Percentiles rank a stretch among this genome's conserved stretches.
phyloP scores from a whole-genome alignment of 2,888 invertebrate species.

The Mantis religiosa region DNA sequence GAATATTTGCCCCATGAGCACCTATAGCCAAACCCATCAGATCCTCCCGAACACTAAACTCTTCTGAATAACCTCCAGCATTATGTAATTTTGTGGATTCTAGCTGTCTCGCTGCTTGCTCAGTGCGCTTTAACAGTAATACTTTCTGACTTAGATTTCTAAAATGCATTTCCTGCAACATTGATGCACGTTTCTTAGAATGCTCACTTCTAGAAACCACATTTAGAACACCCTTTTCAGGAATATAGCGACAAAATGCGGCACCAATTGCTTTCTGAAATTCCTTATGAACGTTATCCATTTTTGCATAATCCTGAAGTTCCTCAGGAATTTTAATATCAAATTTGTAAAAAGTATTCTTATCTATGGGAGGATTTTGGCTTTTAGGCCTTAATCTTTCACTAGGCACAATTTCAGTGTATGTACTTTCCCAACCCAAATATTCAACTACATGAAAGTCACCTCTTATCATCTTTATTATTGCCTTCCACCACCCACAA shows the following conservation, averaged over 20 bases:
- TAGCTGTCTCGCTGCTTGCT: constrained; percentile 92
- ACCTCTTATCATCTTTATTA: constrained; percentile 92
- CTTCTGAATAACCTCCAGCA: constrained; percentile 85
- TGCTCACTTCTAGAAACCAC: constrained; percentile 78
- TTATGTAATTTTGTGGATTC: constrained; percentile 87
- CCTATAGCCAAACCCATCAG: constrained; percentile 99
- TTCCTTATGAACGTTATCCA: constrained; percentile 89
- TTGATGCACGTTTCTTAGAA: constrained; percentile 77
- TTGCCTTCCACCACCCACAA: constrained; percentile 94
- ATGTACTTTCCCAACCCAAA: constrained; percentile 83
- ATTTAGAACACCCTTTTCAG: constrained; percentile 77
- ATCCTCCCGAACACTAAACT: constrained; percentile 92
- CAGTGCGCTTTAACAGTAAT: constrained; percentile 87
- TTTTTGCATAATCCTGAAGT: constrained; percentile 85
- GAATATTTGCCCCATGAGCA: constrained; percentile 94
- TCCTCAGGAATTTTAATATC: constrained; percentile 93
- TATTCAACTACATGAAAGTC: constrained; percentile 93
- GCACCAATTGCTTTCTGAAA: constrained; percentile 92
- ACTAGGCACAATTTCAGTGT: constrained; percentile 88
- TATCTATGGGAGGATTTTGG: constrained; percentile 80
- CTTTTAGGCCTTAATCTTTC: constrained; percentile 85
- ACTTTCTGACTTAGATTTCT: constrained; percentile 58
- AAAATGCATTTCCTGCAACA: constrained; percentile 97
- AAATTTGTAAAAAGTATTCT: constrained; percentile 85
- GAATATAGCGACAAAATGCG: constrained; percentile 82